Evolutionary conservation across 1,140 invertebrate genomes (phyloP).

Genomic region (Mactra quadrangularis): DNA sequence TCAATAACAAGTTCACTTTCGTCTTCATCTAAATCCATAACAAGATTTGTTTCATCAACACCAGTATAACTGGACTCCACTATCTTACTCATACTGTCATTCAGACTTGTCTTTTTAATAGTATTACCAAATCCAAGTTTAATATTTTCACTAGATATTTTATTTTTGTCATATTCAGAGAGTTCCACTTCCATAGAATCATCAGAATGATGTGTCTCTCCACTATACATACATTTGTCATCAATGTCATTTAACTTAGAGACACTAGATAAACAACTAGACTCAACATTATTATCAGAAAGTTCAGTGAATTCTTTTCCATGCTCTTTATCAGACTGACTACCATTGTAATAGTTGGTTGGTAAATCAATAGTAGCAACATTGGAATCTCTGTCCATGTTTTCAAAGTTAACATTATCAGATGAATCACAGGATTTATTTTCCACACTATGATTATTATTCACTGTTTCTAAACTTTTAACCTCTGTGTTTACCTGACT

Average conservation of each 20-base stretch:
- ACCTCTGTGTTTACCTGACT: background rate
- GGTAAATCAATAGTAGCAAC: too few species aligned
- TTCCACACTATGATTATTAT: background rate
- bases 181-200: constrained; percentile 17
- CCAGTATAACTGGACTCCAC: too few species aligned
- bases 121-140: background rate
- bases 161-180: background rate
- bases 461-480: background rate
- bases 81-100: background rate
- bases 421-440: too few species aligned
- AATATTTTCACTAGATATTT: background rate
- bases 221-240: too few species aligned
- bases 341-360: too few species aligned
- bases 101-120: background rate
- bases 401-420: too few species aligned
- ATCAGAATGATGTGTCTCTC: constrained; percentile 1
- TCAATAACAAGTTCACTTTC: constrained; percentile 47
- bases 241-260: too few species aligned
- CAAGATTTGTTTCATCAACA: background rate
- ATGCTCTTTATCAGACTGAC: too few species aligned
- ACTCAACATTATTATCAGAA: too few species aligned
- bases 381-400: too few species aligned
- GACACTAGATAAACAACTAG: too few species aligned
- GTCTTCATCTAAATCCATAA: constrained; percentile 25
- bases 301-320: too few species aligned